These are phyloP conservation scores for Ectemnius lituratus DNA, from an alignment of 2,888 invertebrate genomes.

Conservation along the genomic window DNA sequence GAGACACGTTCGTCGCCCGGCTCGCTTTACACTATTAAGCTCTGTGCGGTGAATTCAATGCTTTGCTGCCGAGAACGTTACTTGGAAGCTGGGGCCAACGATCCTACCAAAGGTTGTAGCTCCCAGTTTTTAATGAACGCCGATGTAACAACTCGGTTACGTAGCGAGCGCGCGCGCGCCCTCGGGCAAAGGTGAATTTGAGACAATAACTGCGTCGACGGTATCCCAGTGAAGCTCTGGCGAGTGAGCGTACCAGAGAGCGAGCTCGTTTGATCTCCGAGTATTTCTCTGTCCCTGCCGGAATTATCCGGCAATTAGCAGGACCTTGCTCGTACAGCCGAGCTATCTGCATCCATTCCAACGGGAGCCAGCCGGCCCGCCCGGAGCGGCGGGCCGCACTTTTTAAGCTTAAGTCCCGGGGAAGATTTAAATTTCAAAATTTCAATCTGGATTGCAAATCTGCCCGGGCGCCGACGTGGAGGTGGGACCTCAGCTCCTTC, in stretches of 20 bases:
- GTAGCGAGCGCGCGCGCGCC: too few relatives aligned
- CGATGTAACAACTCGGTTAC: too few relatives aligned
- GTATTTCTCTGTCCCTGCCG: slow-evolving; percentile 45
- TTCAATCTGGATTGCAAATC: slow-evolving; percentile 81
- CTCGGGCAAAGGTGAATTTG: slow-evolving; percentile 19
- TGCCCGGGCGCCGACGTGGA: slow-evolving; percentile 28
- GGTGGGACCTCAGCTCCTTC: slow-evolving; percentile 53
- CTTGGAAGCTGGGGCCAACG: background rate
- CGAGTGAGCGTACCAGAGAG: slow-evolving; percentile 9
- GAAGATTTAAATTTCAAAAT: slow-evolving; percentile 80
- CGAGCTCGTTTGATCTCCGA: slow-evolving; percentile 53
- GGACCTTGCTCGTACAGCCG: slow-evolving; percentile 63
- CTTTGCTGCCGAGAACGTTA: background rate
- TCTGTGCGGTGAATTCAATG: slow-evolving; percentile 4
- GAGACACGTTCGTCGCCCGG: background rate
- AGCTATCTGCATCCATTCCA: slow-evolving; percentile 67
- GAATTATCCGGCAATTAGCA: slow-evolving; percentile 75
- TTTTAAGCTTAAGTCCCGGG: slow-evolving; percentile 75
- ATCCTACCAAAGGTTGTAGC: background rate
- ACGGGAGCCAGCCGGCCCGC: background rate
- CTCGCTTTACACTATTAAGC: slow-evolving; percentile 7
- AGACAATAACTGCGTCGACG: slow-evolving; percentile 16
- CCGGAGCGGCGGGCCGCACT: slow-evolving; percentile 58
- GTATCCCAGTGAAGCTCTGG: slow-evolving; percentile 13
- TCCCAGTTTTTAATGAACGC: background rate